phyloP scores from a whole-genome alignment of 2,888 invertebrate species.

The Drosophila tanythrix region DNA sequence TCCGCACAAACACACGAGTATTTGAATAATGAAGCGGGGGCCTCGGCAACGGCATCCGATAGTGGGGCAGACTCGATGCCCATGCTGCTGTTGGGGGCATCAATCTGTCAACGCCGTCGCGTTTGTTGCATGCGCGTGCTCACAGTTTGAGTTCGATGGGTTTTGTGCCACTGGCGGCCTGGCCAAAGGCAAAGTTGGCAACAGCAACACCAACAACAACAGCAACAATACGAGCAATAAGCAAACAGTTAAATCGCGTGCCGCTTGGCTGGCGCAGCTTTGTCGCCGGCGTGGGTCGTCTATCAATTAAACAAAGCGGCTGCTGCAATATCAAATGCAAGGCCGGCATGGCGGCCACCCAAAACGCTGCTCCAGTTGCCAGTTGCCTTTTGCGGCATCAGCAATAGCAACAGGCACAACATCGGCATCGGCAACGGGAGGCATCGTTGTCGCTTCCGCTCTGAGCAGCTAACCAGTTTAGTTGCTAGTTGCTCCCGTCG shows the following conservation, averaged over 20 bases:
- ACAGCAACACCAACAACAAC: conserved; percentile 17
- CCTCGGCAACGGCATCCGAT: conserved; percentile 43
- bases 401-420: conserved; percentile 14
- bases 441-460: conserved; percentile 58
- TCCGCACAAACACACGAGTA: conserved; percentile 69
- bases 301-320: conserved; percentile 77
- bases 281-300: conserved; percentile 72
- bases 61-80: conserved; percentile 27
- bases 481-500: conserved; percentile 1
- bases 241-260: conserved; percentile 71
- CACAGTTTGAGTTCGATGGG: conserved; percentile 83
- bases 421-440: conserved; percentile 13
- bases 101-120: conserved; percentile 79
- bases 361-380: conserved; percentile 77
- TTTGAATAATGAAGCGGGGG: conserved; percentile 82
- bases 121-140: conserved; percentile 79
- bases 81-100: conserved; percentile 69
- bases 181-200: conserved; percentile 52
- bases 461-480: conserved; percentile 51
- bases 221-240: conserved; percentile 28
- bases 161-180: conserved; percentile 80
- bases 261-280: conserved; percentile 58
- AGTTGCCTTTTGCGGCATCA: conserved; percentile 62
- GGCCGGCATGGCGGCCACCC: conserved; percentile 75
- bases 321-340: conserved; percentile 77